Conservation (phyloP, 2,113 vertebrate genomes). For the Atherinomorus stipes region DNA sequence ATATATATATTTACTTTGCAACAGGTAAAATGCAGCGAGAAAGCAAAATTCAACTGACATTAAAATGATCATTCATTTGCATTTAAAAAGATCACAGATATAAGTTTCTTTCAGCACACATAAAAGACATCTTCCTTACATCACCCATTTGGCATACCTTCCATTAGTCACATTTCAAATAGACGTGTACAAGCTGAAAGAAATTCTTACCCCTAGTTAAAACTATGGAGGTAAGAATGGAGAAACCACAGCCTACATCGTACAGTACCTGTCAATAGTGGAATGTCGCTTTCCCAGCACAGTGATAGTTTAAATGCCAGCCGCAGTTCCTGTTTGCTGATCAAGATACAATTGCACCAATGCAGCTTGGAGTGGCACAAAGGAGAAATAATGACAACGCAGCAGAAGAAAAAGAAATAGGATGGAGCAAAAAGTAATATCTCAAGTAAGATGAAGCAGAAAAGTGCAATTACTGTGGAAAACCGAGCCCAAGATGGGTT, state of each 20-base stretch:
- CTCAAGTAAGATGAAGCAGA: neutral
- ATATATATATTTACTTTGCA: neutral
- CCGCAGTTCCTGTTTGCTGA: neutral
- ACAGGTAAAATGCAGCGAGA: neutral
- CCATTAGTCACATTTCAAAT: neutral
- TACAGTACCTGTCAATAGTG: slow-evolving; percentile 18
- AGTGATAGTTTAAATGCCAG: neutral
- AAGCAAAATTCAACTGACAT: neutral
- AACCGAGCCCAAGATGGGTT: too few relatives aligned
- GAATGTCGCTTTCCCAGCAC: slow-evolving; percentile 61
- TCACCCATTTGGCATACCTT: neutral
- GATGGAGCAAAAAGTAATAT: too few relatives aligned
- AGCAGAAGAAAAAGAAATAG: too few relatives aligned
- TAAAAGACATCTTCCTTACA: neutral
- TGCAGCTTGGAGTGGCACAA: neutral
- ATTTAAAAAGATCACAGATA: slow-evolving; percentile 1
- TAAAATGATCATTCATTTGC: neutral
- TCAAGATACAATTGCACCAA: neutral
- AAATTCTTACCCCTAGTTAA: slow-evolving; percentile 1
- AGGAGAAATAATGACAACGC: neutral
- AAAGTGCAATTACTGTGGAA: neutral
- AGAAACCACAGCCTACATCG: slow-evolving; percentile 30
- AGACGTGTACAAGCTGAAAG: slow-evolving; percentile 1
- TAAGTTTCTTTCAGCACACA: neutral
- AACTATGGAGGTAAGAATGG: slow-evolving; percentile 32